phyloP scores from a whole-genome alignment of 2,113 vertebrate genomes.

The Chloroceryle aenea region DNA sequence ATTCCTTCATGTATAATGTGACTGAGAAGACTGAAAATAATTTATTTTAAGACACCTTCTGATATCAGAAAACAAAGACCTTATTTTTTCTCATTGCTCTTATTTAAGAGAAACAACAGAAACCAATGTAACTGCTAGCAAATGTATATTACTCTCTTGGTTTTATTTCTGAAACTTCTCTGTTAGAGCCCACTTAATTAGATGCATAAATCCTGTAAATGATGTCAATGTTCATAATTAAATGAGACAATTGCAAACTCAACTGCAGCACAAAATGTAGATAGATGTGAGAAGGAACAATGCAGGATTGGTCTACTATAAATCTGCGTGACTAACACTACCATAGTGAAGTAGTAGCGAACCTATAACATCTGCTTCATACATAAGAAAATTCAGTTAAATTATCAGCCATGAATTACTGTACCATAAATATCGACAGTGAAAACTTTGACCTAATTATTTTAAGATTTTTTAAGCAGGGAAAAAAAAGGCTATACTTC shows the following conservation, averaged over 20 bases:
- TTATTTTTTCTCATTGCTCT: neutral
- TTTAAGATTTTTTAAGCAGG: constrained; percentile 60
- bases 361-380: constrained; percentile 72
- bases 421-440: constrained; percentile 63
- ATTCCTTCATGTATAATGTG: neutral
- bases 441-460: constrained; percentile 71
- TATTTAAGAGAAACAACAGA: constrained; percentile 33
- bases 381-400: constrained; percentile 78
- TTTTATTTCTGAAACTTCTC: constrained; percentile 41
- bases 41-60: neutral
- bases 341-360: constrained; percentile 39
- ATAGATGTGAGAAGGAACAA: constrained; percentile 59
- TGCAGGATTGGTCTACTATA: constrained; percentile 34
- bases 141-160: constrained; percentile 32
- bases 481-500: constrained; percentile 61
- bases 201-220: constrained; percentile 65
- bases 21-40: neutral
- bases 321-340: constrained; percentile 68
- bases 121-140: neutral
- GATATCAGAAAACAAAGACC: neutral
- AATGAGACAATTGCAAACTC: constrained; percentile 67
- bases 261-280: constrained; percentile 53
- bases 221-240: constrained; percentile 65
- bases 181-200: constrained; percentile 59
- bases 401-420: constrained; percentile 66